These are phyloP conservation scores for Palythoa grandis DNA, from an alignment of 92 coral and sea anemone genomes.

Conservation along the genomic window DNA sequence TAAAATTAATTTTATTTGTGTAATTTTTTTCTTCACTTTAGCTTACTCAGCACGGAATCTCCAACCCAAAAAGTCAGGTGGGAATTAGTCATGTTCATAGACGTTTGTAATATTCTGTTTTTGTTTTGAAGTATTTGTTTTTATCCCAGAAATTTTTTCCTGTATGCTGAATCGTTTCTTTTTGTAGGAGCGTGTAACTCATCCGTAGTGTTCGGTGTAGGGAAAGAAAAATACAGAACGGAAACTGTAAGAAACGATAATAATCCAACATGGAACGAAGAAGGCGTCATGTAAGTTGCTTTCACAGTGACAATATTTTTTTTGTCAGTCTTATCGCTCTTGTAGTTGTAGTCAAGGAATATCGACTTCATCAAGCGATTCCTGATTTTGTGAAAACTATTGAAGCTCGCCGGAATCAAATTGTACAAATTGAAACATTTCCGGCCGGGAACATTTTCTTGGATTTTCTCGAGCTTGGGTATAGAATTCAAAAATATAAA, in stretches of 20 bases:
- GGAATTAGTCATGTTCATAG: background rate
- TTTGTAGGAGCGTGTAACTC: slow-evolving; percentile 81
- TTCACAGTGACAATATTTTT: background rate
- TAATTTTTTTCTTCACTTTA: slow-evolving; percentile 13
- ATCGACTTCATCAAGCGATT: background rate
- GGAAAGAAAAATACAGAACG: slow-evolving; percentile 92
- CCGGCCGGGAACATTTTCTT: no score
- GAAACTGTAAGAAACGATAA: slow-evolving; percentile 73
- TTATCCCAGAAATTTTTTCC: background rate
- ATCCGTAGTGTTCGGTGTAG: slow-evolving; percentile 92
- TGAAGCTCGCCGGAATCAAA: background rate
- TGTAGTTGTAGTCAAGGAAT: background rate
- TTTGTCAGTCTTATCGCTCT: background rate
- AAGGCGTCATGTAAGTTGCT: slow-evolving; percentile 83
- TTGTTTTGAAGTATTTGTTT: background rate
- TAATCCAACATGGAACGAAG: slow-evolving; percentile 99
- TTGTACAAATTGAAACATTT: background rate
- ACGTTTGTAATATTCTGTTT: background rate
- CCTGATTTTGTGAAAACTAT: background rate
- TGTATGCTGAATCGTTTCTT: background rate
- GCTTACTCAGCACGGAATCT: slow-evolving; percentile 94
- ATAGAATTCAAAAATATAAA: no score
- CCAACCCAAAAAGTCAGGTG: slow-evolving; percentile 75
- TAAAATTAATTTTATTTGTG: no score
- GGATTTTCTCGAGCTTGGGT: background rate